These are phyloP conservation scores for Drosophila bipectinata DNA, from an alignment of 1,140 invertebrate species.

Conservation along the genomic window DNA sequence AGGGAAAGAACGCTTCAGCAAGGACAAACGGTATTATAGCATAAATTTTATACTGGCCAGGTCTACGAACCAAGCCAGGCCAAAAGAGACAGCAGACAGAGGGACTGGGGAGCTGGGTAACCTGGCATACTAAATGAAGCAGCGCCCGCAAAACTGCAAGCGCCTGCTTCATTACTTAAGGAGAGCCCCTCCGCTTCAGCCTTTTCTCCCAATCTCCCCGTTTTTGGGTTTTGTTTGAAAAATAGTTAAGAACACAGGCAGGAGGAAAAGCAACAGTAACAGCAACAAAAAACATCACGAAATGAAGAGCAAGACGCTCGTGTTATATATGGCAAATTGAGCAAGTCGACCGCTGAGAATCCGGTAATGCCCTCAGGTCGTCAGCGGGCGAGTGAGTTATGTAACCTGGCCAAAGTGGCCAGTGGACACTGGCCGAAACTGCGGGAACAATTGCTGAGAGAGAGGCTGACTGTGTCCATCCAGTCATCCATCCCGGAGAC, in stretches of 20 bases:
- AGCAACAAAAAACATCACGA: constrained; percentile 8
- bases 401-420: constrained; percentile 58
- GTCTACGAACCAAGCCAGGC: constrained; percentile 60
- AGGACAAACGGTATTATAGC: constrained; percentile 76
- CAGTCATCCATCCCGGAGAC: background rate
- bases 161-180: constrained; percentile 75
- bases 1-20: constrained; percentile 57
- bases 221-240: constrained; percentile 55
- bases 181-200: constrained; percentile 6
- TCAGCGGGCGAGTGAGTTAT: constrained; percentile 70
- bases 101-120: constrained; percentile 8
- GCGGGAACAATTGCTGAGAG: constrained; percentile 53
- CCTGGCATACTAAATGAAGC: constrained; percentile 77
- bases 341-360: constrained; percentile 74
- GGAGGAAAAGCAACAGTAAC: background rate
- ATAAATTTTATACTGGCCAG: constrained; percentile 81
- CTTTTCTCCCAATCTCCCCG: background rate
- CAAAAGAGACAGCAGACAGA: constrained; percentile 8
- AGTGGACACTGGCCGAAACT: constrained; percentile 57
- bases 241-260: constrained; percentile 68
- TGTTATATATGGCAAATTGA: constrained; percentile 80
- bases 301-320: constrained; percentile 37
- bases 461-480: constrained; percentile 7
- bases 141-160: constrained; percentile 75
- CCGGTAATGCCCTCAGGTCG: constrained; percentile 73